A percentile compares a stretch with the other conserved stretches of the same genome.
phyloP scores from a whole-genome alignment of 1,140 invertebrate genomes.

The Aphis gossypii region DNA sequence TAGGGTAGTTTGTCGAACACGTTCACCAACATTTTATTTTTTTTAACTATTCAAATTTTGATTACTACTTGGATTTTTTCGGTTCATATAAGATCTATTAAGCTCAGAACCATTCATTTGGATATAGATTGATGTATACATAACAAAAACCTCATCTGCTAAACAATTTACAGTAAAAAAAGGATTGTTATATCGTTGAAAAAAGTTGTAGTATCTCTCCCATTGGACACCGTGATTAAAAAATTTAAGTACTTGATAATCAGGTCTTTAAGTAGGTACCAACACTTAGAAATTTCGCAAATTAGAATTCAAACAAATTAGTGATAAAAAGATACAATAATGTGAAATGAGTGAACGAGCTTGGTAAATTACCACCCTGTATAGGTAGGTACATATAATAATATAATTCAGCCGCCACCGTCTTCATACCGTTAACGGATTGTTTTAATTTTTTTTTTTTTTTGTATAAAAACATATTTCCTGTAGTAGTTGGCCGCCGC shows the following conservation, averaged over 20 bases:
- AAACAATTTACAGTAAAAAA: too few species aligned
- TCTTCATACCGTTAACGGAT: not conserved
- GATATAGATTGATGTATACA: too few species aligned
- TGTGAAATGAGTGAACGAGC: not conserved
- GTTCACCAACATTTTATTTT: not conserved
- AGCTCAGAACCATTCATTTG: too few species aligned
- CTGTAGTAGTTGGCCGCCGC: not conserved
- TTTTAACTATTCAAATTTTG: not conserved
- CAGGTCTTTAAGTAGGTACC: too few species aligned
- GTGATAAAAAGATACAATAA: not conserved
- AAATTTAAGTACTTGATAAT: too few species aligned
- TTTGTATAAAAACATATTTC: not conserved
- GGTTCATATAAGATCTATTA: too few species aligned
- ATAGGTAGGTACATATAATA: not conserved
- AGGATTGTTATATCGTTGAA: too few species aligned
- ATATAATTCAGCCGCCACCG: not conserved
- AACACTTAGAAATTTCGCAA: too few species aligned
- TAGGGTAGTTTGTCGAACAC: not conserved
- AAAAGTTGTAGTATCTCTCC: too few species aligned
- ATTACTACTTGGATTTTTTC: not conserved
- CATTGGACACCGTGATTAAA: too few species aligned
- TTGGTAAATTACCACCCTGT: not conserved
- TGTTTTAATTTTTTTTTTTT: not conserved
- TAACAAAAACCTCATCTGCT: too few species aligned
- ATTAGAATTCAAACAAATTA: too few species aligned